Base-by-base conservation (phyloP, 53 echinoderm and acorn worm species). In the Apostichopus leukothele region DNA sequence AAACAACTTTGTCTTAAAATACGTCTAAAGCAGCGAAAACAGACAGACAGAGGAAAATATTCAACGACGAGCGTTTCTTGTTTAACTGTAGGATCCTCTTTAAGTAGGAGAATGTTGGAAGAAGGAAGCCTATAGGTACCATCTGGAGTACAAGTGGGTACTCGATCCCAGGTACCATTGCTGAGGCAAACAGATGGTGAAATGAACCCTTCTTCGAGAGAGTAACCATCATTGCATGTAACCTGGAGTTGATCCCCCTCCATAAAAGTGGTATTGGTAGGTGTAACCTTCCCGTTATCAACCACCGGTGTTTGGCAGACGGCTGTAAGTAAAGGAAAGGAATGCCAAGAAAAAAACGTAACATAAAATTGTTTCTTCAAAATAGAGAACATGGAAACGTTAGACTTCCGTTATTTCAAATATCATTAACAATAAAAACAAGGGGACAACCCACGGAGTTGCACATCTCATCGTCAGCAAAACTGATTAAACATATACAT, bases 181-280 rank as follows among this genome's bases (percentile, higher is more conserved):
- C 78, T 78, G 39, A 78, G 78, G 53, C 78, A 78, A 6, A 52
- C 14, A 10, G 53, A n/a, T 12, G 14, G 18, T 9, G 78, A 52
- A 4, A n/a, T 52, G 53, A 18, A n/a, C 7, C 13, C 78, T 9
- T 78, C 78, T 50, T 78, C n/a, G 14, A 78, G 78, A 14, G 51
- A 78, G 53, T 52, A 78, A 39, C 78, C 78, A 9, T 78, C 78
- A 52, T 78, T 51, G 53, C 78, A 78, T 0, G 78, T 9, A 52
- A 78, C 78, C 1, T 52, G 50, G 9, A 52, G 18, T 51, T 51
- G 16, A n/a, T 78, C 78, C 5, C 78, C 78, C 39, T 78, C 78
- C 27, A 51, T 78, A 14, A 78, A 78, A 11, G 78, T 78, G 18
- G 53, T 52, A n/a, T 78, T 50, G n/a, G n/a, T 14, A 6, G 78